Evolutionary conservation across 2,888 invertebrate species (phyloP).

Genomic region (Troglohyphantes excavatus): DNA sequence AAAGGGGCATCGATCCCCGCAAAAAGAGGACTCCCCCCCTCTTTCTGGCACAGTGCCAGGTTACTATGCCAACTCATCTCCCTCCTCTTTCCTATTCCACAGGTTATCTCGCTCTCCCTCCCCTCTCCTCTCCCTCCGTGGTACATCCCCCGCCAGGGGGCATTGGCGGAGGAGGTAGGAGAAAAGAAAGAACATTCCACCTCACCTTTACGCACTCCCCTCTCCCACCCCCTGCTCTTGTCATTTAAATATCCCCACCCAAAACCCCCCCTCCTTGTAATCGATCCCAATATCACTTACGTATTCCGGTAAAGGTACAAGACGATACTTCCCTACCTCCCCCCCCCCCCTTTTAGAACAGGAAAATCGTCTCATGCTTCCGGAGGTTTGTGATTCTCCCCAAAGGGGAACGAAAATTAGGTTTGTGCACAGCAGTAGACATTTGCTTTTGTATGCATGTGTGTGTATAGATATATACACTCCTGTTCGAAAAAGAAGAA

Average conservation of each 20-base stretch:
- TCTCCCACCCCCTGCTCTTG: conserved; percentile 12
- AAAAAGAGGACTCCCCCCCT: conserved; percentile 1
- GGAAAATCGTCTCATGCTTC: conserved; percentile 36
- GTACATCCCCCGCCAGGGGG: conserved; percentile 8
- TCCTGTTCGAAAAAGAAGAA: background rate
- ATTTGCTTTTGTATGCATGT: conserved; percentile 34
- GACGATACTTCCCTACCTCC: background rate
- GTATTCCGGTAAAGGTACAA: conserved; percentile 45
- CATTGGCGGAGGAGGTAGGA: conserved; percentile 17
- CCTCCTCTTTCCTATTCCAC: conserved; percentile 74
- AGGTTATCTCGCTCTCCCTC: conserved; percentile 66
- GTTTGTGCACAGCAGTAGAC: conserved; percentile 44
- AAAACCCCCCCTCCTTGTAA: conserved; percentile 21
- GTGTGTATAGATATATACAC: background rate
- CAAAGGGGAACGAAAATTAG: conserved; percentile 52
- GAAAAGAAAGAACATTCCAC: conserved; percentile 45
- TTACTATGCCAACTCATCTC: conserved; percentile 56
- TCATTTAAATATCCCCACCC: conserved; percentile 58
- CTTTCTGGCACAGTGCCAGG: conserved; percentile 60
- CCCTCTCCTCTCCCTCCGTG: background rate
- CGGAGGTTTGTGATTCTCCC: conserved; percentile 19
- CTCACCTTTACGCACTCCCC: conserved; percentile 34
- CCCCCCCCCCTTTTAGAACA: background rate
- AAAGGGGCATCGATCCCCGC: conserved; percentile 66
- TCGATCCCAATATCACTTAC: conserved; percentile 76